These are phyloP conservation scores for Odontamblyopus lacepedii DNA, from an alignment of 2,797 vertebrate genomes.

Conservation along the genomic window DNA sequence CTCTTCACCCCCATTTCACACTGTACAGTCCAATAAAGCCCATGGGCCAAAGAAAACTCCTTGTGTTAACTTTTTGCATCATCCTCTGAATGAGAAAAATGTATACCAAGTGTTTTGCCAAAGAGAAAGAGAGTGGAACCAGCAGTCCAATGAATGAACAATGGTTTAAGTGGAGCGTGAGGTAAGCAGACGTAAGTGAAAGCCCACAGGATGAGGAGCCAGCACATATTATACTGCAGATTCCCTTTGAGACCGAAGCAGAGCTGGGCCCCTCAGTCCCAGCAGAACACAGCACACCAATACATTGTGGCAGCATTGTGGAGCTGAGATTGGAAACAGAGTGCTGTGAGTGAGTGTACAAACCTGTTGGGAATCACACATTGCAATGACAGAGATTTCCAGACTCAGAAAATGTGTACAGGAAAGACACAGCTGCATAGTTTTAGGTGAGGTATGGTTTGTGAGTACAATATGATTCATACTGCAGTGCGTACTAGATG, in stretches of 20 bases:
- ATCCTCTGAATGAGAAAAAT: neutral
- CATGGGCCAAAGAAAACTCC: no score
- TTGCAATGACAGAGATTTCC: constrained; percentile 10
- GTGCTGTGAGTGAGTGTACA: constrained; percentile 7
- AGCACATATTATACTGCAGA: constrained; percentile 44
- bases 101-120: neutral
- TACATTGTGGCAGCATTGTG: constrained; percentile 59
- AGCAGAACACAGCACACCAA: constrained; percentile 41
- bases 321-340: constrained; percentile 28
- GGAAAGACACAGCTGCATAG: neutral
- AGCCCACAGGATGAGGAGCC: constrained; percentile 30
- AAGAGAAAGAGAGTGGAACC: constrained; percentile 22
- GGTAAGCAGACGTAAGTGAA: constrained; percentile 33
- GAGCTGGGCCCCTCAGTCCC: constrained; percentile 42
- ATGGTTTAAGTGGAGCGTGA: constrained; percentile 28
- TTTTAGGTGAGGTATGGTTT: neutral
- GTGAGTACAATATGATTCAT: neutral
- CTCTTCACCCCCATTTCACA: no score
- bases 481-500: neutral
- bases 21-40: no score
- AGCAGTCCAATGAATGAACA: constrained; percentile 18
- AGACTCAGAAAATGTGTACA: neutral
- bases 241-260: constrained; percentile 43
- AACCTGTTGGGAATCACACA: constrained; percentile 25
- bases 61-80: no score